Conservation (phyloP, 23 tunicate species). For the Ciona savignyi region DNA sequence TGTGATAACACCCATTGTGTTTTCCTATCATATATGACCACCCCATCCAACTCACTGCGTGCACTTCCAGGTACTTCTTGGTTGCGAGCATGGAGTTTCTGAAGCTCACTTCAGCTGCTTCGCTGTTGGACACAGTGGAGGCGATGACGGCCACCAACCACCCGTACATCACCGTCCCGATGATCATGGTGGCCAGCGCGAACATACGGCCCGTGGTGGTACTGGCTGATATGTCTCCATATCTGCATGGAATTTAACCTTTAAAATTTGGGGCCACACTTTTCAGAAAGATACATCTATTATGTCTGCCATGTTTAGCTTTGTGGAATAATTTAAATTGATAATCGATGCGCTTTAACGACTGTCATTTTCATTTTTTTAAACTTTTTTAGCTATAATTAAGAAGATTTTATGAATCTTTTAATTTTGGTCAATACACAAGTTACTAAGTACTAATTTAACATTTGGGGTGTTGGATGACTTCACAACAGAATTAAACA, state of each 20-base stretch:
- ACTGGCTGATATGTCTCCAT: constrained; percentile 82
- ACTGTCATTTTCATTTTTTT: too few relatives aligned
- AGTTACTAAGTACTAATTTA: too few relatives aligned
- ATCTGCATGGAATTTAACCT: constrained; percentile 18
- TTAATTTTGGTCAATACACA: too few relatives aligned
- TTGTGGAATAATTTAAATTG: too few relatives aligned
- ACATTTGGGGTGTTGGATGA: too few relatives aligned
- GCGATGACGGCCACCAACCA: constrained; percentile 94
- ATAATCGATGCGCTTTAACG: too few relatives aligned
- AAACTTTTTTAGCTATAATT: too few relatives aligned
- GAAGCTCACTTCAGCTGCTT: constrained; percentile 41
- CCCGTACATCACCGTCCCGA: constrained; percentile 83
- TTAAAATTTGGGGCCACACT: not conserved
- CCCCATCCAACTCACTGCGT: constrained; percentile 30
- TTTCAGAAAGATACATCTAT: too few relatives aligned
- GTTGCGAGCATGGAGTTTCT: constrained; percentile 47
- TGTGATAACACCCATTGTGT: too few relatives aligned
- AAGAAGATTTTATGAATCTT: too few relatives aligned
- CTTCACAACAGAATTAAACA: too few relatives aligned
- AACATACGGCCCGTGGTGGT: constrained; percentile 48
- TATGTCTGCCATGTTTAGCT: too few relatives aligned
- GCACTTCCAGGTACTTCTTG: constrained; percentile 48
- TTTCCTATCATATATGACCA: not conserved
- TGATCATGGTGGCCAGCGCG: constrained; percentile 58
- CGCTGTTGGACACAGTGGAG: constrained; percentile 58